phyloP scores from a whole-genome alignment of 2,797 vertebrate genomes.

The Siniperca obscura region DNA sequence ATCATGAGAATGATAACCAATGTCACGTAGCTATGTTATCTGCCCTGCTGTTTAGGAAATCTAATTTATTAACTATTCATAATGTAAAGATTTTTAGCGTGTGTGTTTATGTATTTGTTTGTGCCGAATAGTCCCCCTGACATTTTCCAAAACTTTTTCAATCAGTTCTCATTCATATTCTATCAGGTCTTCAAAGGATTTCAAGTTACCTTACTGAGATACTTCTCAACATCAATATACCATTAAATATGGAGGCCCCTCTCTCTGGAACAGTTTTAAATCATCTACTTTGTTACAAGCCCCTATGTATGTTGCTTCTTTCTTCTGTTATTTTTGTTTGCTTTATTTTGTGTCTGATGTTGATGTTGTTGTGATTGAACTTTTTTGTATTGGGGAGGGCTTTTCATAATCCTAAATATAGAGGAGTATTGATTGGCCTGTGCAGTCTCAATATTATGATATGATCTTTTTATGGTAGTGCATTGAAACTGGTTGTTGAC shows the following conservation, averaged over 20 bases:
- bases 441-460: background rate
- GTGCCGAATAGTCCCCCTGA: background rate
- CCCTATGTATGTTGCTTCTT: too few species aligned
- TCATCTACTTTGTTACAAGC: background rate
- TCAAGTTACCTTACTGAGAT: background rate
- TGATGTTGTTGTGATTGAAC: background rate
- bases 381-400: background rate
- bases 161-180: background rate
- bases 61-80: too few species aligned
- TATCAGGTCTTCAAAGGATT: background rate
- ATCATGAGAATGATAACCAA: background rate
- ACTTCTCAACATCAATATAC: background rate
- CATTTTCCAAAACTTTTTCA: background rate
- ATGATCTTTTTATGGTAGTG: background rate
- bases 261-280: background rate
- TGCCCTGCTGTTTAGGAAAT: background rate
- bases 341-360: background rate
- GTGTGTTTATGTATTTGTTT: background rate
- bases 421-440: background rate
- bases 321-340: background rate
- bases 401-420: background rate
- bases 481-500: conserved; percentile 6
- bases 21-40: background rate
- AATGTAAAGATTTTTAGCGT: too few species aligned
- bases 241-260: background rate